Percentiles rank a stretch among this genome's conserved stretches.
Evolutionary conservation across 1,140 invertebrate species (phyloP).

Genomic region (Lethocerus indicus): DNA sequence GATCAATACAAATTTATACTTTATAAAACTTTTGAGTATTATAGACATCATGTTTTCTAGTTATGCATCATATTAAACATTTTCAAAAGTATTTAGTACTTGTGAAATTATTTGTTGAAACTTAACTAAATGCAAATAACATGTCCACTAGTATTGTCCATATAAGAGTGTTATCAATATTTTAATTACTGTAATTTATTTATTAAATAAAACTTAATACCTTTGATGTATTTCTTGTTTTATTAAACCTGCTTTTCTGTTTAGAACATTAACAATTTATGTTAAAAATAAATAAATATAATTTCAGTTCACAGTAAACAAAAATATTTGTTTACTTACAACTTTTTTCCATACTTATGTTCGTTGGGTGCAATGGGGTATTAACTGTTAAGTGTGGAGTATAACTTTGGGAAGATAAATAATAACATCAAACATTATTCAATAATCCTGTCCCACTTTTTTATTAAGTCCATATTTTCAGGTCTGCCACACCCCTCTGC

Average conservation of each 20-base stretch:
- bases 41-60: constrained; percentile 9
- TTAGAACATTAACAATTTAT: not conserved
- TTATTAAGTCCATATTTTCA: not conserved
- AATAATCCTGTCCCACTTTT: not conserved
- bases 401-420: too few species aligned
- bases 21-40: too few species aligned
- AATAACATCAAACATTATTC: too few species aligned
- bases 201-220: constrained; percentile 19
- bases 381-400: not conserved
- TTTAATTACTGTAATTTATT: constrained; percentile 20
- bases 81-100: not conserved
- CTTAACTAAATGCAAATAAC: constrained; percentile 11
- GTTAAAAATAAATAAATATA: not conserved
- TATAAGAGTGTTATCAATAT: constrained; percentile 17
- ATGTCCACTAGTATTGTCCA: constrained; percentile 18
- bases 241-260: not conserved
- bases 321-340: not conserved
- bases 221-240: constrained; percentile 13
- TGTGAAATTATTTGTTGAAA: constrained; percentile 16
- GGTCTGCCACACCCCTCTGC: not conserved
- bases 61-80: constrained; percentile 5
- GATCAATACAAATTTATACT: too few species aligned
- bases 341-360: not conserved
- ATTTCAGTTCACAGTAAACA: not conserved
- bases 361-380: not conserved